Evolutionary conservation across 2,888 invertebrate species (phyloP).

Genomic region (Sarcophaga subvicina): DNA sequence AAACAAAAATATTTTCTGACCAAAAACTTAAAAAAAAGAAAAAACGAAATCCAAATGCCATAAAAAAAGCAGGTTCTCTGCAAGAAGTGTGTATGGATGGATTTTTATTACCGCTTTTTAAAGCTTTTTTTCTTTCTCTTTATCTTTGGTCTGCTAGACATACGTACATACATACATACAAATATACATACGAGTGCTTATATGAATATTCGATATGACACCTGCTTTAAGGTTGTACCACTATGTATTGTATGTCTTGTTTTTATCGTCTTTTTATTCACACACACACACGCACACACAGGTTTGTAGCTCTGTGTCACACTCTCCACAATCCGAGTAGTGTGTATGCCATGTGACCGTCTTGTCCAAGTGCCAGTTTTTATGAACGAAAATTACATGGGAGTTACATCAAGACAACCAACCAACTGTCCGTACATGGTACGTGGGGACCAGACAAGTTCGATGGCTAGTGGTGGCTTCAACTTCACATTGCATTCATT

Average conservation of each 20-base stretch:
- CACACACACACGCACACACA: not conserved
- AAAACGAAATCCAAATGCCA: not conserved
- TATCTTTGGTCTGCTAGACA: not conserved
- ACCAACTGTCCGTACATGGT: not conserved
- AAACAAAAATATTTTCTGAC: not conserved
- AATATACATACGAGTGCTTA: too few relatives aligned
- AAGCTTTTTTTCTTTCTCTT: not conserved
- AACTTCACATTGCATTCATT: not conserved
- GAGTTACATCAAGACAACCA: constrained; percentile 51
- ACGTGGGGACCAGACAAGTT: not conserved
- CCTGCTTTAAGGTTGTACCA: constrained; percentile 41
- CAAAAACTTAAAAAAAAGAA: not conserved
- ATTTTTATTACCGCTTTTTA: not conserved
- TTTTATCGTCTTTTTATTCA: not conserved
- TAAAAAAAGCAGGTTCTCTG: not conserved
- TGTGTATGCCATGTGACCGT: not conserved
- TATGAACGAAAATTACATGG: constrained; percentile 43
- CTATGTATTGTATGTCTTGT: not conserved
- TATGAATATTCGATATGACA: constrained; percentile 27
- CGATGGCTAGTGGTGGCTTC: not conserved
- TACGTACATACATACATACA: too few relatives aligned
- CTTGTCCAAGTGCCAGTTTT: constrained; percentile 2
- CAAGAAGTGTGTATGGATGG: not conserved
- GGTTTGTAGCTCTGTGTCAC: not conserved
- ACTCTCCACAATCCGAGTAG: not conserved